These are phyloP conservation scores for Melanogrammus aeglefinus DNA, from an alignment of 2,797 vertebrate genomes.

Conservation along the genomic window DNA sequence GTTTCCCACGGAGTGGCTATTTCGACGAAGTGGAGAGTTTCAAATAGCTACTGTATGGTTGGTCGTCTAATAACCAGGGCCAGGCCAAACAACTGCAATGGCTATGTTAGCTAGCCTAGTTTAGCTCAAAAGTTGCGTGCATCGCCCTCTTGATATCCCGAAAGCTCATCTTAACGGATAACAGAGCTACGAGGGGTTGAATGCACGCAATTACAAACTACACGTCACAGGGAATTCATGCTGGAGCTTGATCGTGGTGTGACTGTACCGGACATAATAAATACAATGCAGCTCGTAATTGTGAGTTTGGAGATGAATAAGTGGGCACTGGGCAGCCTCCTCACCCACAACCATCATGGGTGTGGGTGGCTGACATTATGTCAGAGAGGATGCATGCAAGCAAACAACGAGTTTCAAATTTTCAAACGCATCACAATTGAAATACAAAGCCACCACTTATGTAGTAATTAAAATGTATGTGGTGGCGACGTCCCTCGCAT, in stretches of 20 bases:
- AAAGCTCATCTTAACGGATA: slow-evolving; percentile 31
- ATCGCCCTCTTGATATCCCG: slow-evolving; percentile 29
- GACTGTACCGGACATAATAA: background rate
- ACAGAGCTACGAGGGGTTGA: slow-evolving; percentile 4
- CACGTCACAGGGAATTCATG: background rate
- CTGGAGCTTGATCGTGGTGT: fast-evolving
- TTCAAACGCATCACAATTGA: background rate
- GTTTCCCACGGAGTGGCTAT: background rate
- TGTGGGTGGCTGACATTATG: slow-evolving; percentile 60
- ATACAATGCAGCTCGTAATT: background rate
- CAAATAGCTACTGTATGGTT: background rate
- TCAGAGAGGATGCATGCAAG: slow-evolving; percentile 54
- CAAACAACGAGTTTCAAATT: slow-evolving; percentile 49
- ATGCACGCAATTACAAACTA: background rate
- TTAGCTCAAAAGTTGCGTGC: slow-evolving; percentile 67
- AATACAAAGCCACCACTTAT: background rate
- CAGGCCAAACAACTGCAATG: slow-evolving; percentile 55
- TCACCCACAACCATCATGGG: slow-evolving; percentile 53
- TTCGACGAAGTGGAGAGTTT: background rate
- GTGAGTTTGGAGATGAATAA: slow-evolving; percentile 28
- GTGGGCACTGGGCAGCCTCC: slow-evolving; percentile 35
- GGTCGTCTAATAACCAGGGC: background rate
- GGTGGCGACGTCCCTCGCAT: background rate
- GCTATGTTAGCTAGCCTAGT: slow-evolving; percentile 55
- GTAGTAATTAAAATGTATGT: background rate